Evolutionary conservation across 2,888 invertebrate species (phyloP), one percentile per base, ranked within the genome.

Genomic region (Drosophila cognata): DNA sequence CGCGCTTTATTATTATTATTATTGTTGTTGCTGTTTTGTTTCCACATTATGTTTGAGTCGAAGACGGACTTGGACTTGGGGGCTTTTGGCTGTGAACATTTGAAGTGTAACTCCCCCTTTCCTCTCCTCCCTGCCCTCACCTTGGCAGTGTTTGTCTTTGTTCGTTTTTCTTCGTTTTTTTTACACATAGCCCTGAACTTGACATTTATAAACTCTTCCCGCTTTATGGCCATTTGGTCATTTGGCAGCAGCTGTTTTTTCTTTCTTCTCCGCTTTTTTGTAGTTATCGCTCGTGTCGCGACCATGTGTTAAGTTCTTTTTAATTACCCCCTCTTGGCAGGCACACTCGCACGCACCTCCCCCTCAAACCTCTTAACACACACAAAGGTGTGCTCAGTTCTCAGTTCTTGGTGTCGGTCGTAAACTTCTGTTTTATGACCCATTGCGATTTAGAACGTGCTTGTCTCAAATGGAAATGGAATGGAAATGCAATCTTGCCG

Each of bases 231-330:
- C 31, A 29, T 35, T 55, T 18, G 36, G 64, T 46, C 58, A 62
- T 43, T 71, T 77, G 64, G 18, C 71, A 52, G 55, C 57, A 64
- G 56, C 51, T 41, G 46, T 43, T 62, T 59, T 28, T 6, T 41
- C 13, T 4, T 46, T 46, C 21, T 25, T 16, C 46, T 46, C 1
- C 13, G 1, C n/a, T 28, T 28, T 56, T 62, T 46, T 36, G 60
- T 56, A 62, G 48, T 64, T 71, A 50, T 64, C 64, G 66, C 82
- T 87, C 76, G 67, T 79, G 85, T 77, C 69, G 63, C 80, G 70
- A 57, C 70, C 82, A 73, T 82, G 88, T 89, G 85, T 71, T 89
- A 85, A 85, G 85, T 88, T 85, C 74, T 77, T 89, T 88, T 85
- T 85, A 85, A 85, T 85, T 89, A 79, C 79, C 69, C 18, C 21